phyloP scores from a whole-genome alignment of 2,888 invertebrate species.

The Tupiocoris notatus region DNA sequence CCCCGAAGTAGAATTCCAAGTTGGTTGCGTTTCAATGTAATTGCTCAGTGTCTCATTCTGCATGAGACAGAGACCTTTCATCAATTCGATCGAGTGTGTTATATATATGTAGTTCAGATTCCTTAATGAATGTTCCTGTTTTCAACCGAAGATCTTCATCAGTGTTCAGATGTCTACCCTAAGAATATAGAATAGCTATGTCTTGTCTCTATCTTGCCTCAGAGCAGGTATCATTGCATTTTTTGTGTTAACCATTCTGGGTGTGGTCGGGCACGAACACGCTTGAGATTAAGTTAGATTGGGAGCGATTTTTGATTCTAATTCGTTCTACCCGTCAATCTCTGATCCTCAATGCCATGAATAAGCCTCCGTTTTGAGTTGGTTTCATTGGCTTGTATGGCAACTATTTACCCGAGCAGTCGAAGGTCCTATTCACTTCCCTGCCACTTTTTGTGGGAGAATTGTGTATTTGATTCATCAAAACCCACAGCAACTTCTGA shows the following conservation, averaged over 20 bases:
- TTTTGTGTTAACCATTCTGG: not conserved
- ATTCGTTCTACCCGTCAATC: no score
- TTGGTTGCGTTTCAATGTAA: conserved; percentile 41
- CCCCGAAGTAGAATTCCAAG: conserved; percentile 41
- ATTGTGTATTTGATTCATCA: no score
- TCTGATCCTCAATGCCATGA: no score
- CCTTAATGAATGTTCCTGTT: not conserved
- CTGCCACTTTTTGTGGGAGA: no score
- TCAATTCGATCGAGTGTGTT: not conserved
- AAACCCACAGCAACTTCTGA: no score
- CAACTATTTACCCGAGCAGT: no score
- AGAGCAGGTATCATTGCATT: not conserved
- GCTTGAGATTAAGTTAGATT: no score
- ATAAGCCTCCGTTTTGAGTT: no score
- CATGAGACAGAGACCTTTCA: conserved; percentile 14
- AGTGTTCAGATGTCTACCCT: not conserved
- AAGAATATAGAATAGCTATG: not conserved
- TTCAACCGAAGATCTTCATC: not conserved
- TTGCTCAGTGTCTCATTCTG: conserved; percentile 28
- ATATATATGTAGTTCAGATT: not conserved
- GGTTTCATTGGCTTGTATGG: no score
- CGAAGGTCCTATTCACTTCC: no score
- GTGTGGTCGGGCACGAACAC: not conserved
- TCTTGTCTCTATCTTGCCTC: not conserved
- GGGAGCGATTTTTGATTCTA: no score